Percentiles rank a stretch among this genome's conserved stretches.
These are phyloP conservation scores for Prunella fulvescens DNA, from an alignment of 2,113 vertebrate genomes.

Conservation along the genomic window DNA sequence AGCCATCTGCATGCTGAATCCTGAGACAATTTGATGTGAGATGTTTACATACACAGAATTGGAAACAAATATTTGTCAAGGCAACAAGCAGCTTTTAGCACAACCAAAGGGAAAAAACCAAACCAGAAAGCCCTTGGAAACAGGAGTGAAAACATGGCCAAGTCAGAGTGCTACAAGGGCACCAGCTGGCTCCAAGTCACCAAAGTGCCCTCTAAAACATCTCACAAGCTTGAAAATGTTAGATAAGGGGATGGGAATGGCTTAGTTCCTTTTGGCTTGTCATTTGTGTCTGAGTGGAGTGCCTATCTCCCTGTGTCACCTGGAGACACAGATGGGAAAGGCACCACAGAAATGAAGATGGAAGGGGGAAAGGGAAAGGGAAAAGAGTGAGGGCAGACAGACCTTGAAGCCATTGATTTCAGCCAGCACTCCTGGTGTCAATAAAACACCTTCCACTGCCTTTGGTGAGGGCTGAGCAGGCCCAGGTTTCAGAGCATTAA, in stretches of 20 bases:
- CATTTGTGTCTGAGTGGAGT: neutral
- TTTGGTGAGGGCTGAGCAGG: neutral
- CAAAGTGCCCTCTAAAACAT: neutral
- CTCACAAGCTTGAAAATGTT: neutral
- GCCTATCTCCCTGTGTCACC: neutral
- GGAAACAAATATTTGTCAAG: slow-evolving; percentile 49
- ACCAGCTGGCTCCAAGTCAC: slow-evolving; percentile 7
- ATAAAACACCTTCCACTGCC: neutral
- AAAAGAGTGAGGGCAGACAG: neutral
- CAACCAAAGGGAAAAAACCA: neutral
- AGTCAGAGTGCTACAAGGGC: neutral
- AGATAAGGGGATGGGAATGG: neutral
- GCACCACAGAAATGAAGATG: neutral
- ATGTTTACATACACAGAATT: neutral
- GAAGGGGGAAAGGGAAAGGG: neutral
- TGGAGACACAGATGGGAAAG: neutral
- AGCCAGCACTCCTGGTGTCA: neutral
- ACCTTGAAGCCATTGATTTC: neutral
- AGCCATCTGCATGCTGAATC: slow-evolving; percentile 18
- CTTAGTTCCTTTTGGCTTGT: neutral
- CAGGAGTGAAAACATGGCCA: neutral
- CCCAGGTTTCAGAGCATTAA: neutral
- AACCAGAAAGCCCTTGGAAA: neutral
- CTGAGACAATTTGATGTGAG: neutral
- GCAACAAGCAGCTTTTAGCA: slow-evolving; percentile 1